Base-by-base conservation (phyloP, 1,140 invertebrate genomes). In the Aricia agestis region DNA sequence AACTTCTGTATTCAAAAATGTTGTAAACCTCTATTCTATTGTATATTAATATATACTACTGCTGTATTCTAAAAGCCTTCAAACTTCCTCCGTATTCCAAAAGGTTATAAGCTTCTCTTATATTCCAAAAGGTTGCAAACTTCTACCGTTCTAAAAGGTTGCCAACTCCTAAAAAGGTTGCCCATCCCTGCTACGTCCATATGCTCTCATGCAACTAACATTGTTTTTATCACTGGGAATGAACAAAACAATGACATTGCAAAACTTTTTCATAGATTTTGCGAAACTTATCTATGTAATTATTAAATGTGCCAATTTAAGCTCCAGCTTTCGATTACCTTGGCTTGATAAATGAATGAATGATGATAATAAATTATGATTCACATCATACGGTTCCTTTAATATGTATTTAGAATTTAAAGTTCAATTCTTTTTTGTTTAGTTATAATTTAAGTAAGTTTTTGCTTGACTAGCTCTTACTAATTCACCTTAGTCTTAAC, bases 61-160 rank as follows among this genome's bases (percentile, higher is more conserved):
- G n/a, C n/a, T n/a, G n/a, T 9, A 13, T 15, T 52, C 45, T 9
- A 13, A 52, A 13, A 52, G 45, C 1, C 1, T 52, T 13, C 9
- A 52, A 52, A 15, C 13, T 13, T 13, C 45, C 13, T 15, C 45
- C 13, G 11, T n/a, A n/a, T 52, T 36, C 36, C 6, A 36, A 36
- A 36, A 36, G 36, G 2, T 36, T 36, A 5, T 5, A 9, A 36
- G 6, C 9, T 36, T 52, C 45, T 45, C 1, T 7, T 52, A 3
- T 13, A 13, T 52, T 52, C 11, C 6, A 52, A 45, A 52, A 52
- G 45, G 45, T 52, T 52, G 45, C 36, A 36, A 36, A 52, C 11
- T 52, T 13, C 45, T 52, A 4, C 45, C 13, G 45, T 15, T 52
- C 45, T 52, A 52, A 70, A 75, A 75, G 79, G 73, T 73, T 71